These are phyloP conservation scores for Aporophyla lueneburgensis DNA, from an alignment of 2,888 invertebrate species.

Conservation along the genomic window DNA sequence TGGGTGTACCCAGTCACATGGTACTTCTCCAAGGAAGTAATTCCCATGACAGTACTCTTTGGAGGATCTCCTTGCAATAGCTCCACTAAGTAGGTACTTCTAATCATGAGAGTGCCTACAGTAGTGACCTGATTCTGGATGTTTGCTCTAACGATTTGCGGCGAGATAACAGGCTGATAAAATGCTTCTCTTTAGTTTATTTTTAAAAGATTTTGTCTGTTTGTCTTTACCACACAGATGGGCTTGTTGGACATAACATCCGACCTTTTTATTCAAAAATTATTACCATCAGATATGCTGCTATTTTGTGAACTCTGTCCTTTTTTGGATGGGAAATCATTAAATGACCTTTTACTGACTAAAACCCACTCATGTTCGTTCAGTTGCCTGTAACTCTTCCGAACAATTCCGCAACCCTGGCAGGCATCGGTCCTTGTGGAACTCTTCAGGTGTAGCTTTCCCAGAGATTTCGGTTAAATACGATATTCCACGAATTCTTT, in stretches of 20 bases:
- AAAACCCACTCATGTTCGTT: no score
- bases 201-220: conserved; percentile 45
- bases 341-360: no score
- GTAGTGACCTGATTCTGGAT: conserved; percentile 49
- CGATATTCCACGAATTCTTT: not conserved
- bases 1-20: not conserved
- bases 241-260: conserved; percentile 4
- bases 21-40: not conserved
- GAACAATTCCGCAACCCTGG: no score
- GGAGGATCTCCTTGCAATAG: not conserved
- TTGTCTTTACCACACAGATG: conserved; percentile 22
- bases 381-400: no score
- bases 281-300: not conserved
- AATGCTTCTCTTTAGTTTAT: conserved; percentile 26
- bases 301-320: not conserved
- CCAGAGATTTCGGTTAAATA: not conserved
- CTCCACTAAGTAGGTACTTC: not conserved
- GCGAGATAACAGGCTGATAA: conserved; percentile 54
- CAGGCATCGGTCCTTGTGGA: no score
- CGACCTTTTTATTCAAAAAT: conserved; percentile 8
- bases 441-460: not conserved
- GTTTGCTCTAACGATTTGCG: conserved; percentile 50
- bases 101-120: conserved; percentile 30
- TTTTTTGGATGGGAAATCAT: no score
- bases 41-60: not conserved